These are phyloP conservation scores for Anarsia innoxiella DNA, from an alignment of 2,888 invertebrate genomes.

Conservation along the genomic window DNA sequence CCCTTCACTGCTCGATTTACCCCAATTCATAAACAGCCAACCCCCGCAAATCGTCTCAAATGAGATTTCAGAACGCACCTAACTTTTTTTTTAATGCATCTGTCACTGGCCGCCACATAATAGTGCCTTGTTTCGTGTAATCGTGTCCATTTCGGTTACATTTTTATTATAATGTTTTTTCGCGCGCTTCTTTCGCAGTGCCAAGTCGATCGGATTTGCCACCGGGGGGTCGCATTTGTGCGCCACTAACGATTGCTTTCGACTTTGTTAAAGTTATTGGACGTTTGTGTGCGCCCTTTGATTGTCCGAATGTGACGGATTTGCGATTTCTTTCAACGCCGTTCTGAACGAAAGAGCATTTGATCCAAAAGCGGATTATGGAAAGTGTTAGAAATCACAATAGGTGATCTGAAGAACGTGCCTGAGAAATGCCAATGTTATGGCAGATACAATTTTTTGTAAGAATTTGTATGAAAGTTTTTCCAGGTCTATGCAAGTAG, in stretches of 20 bases:
- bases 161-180: conserved; percentile 40
- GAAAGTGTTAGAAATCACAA: conserved; percentile 5
- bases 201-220: conserved; percentile 62
- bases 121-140: conserved; percentile 58
- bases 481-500: no score
- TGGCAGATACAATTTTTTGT: no score
- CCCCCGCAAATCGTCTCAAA: conserved; percentile 46
- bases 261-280: conserved; percentile 48
- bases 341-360: conserved; percentile 42
- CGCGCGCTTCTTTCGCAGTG: conserved; percentile 40
- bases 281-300: conserved; percentile 51
- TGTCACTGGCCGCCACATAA: conserved; percentile 35
- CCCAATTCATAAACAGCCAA: conserved; percentile 44
- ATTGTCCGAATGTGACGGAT: conserved; percentile 67
- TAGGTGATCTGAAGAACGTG: no score
- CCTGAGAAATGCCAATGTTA: no score
- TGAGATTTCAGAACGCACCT: conserved; percentile 43
- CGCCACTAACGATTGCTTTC: conserved; percentile 55
- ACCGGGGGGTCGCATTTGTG: conserved; percentile 57
- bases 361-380: conserved; percentile 44
- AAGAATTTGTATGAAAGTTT: no score
- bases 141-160: conserved; percentile 50
- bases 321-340: conserved; percentile 50
- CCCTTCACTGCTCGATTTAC: conserved; percentile 38
- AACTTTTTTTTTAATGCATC: conserved; percentile 51